A percentile compares a stretch with the other conserved stretches of the same genome.
Conservation (phyloP, 2,888 invertebrate genomes). For the Emmelina monodactyla region DNA sequence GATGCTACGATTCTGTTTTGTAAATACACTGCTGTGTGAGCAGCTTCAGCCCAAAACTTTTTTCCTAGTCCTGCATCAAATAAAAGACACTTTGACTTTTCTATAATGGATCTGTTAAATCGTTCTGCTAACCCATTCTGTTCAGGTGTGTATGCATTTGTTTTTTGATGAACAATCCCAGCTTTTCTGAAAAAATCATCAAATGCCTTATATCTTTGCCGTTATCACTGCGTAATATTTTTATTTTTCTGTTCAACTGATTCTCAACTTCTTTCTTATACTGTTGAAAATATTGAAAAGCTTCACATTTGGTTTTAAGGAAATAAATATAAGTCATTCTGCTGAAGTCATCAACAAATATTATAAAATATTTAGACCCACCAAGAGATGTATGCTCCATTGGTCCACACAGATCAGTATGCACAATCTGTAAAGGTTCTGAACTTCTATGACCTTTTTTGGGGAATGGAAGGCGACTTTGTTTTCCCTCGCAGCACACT, state of each 20-base stretch:
- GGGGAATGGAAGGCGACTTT: slow-evolving; percentile 12
- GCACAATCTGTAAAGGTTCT: neutral
- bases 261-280: slow-evolving; percentile 8
- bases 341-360: slow-evolving; percentile 17
- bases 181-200: slow-evolving; percentile 8
- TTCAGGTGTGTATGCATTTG: slow-evolving; percentile 14
- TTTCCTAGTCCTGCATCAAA: slow-evolving; percentile 12
- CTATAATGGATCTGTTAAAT: slow-evolving; percentile 11
- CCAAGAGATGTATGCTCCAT: slow-evolving; percentile 12
- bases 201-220: slow-evolving; percentile 14
- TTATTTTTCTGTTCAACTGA: slow-evolving; percentile 8
- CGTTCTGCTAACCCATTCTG: slow-evolving; percentile 14
- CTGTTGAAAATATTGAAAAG: slow-evolving; percentile 7
- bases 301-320: slow-evolving; percentile 1
- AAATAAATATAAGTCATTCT: slow-evolving; percentile 13
- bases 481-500: slow-evolving; percentile 17
- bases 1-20: slow-evolving; percentile 4
- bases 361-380: slow-evolving; percentile 15
- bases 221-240: slow-evolving; percentile 10
- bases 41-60: slow-evolving; percentile 15
- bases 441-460: slow-evolving; percentile 12
- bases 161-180: slow-evolving; percentile 15
- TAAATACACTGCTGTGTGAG: slow-evolving; percentile 16
- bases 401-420: slow-evolving; percentile 11
- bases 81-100: slow-evolving; percentile 11